A percentile compares a stretch with the other conserved stretches of the same genome.
Evolutionary conservation across 1,140 invertebrate species (phyloP).

Genomic region (Trigoniulus corallinus): DNA sequence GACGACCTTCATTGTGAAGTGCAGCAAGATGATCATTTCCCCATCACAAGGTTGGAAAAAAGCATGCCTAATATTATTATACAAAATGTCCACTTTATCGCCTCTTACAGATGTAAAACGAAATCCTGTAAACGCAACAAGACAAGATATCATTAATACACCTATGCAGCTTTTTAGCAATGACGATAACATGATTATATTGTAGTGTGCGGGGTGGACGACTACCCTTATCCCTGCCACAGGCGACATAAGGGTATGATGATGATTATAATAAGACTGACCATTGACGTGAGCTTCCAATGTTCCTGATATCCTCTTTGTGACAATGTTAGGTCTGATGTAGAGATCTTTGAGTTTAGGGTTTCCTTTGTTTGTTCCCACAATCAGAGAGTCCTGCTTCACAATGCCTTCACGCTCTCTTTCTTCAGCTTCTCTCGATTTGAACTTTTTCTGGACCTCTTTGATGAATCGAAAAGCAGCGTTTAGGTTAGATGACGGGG

Average conservation of each 20-base stretch:
- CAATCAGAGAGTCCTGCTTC: constrained; percentile 92
- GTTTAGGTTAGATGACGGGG: constrained; percentile 89
- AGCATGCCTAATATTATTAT: constrained; percentile 99
- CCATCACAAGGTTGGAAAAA: constrained; percentile 99
- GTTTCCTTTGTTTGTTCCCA: constrained; percentile 92
- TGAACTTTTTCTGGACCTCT: constrained; percentile 98
- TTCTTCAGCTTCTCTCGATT: constrained; percentile 94
- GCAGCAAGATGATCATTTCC: constrained; percentile 98
- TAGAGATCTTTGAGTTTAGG: constrained; percentile 97
- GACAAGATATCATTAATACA: too few relatives aligned
- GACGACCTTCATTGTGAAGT: constrained; percentile 86
- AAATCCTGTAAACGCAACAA: constrained; percentile 37
- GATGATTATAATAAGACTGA: constrained; percentile 1
- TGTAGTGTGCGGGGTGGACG: too few relatives aligned
- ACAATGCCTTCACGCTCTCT: constrained; percentile 92
- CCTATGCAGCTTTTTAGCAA: too few relatives aligned
- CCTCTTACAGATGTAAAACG: constrained; percentile 94
- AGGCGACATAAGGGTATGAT: neutral
- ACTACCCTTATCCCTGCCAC: too few relatives aligned
- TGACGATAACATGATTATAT: too few relatives aligned
- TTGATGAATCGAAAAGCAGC: constrained; percentile 95
- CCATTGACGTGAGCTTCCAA: constrained; percentile 95
- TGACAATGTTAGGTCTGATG: constrained; percentile 94
- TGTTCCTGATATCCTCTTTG: constrained; percentile 80
- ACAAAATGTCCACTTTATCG: constrained; percentile 97